Evolutionary conservation across 1,140 invertebrate species (phyloP).

Genomic region (Meloidogyne exigua): DNA sequence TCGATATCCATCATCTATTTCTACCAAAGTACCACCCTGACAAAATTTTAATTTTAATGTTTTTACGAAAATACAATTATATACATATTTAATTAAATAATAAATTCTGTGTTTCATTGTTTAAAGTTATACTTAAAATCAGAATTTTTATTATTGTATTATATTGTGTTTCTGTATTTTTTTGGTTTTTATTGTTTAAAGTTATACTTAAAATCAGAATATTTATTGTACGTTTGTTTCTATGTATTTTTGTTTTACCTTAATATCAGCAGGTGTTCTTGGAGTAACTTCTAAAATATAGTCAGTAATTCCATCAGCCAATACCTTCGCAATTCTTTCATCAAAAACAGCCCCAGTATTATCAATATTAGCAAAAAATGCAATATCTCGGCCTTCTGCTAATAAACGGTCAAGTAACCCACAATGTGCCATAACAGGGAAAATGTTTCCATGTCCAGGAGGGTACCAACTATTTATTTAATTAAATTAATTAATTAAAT

Average conservation of each 20-base stretch:
- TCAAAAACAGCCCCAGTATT: constrained; percentile 97
- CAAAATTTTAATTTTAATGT: not conserved
- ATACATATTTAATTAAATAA: too few relatives aligned
- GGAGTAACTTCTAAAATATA: constrained; percentile 99
- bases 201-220: too few relatives aligned
- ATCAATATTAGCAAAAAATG: constrained; percentile 98
- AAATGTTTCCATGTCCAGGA: constrained; percentile 98
- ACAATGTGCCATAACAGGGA: constrained; percentile 86
- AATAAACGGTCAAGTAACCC: constrained; percentile 87
- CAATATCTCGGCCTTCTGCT: constrained; percentile 76
- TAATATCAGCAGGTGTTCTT: constrained; percentile 96
- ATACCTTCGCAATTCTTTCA: constrained; percentile 69
- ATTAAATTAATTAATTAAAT: not conserved
- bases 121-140: too few relatives aligned
- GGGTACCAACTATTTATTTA: constrained; percentile 83
- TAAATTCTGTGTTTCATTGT: too few relatives aligned
- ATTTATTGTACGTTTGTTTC: too few relatives aligned
- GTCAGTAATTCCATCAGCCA: constrained; percentile 67
- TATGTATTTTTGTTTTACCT: constrained; percentile 68
- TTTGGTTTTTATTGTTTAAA: too few relatives aligned
- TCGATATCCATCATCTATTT: constrained; percentile 78
- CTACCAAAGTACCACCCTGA: constrained; percentile 91
- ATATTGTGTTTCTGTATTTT: too few relatives aligned
- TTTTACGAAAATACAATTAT: too few relatives aligned
- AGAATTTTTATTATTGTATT: too few relatives aligned